phyloP scores from a whole-genome alignment of 1,140 invertebrate species.

The Pseudomyrmex gracilis region DNA sequence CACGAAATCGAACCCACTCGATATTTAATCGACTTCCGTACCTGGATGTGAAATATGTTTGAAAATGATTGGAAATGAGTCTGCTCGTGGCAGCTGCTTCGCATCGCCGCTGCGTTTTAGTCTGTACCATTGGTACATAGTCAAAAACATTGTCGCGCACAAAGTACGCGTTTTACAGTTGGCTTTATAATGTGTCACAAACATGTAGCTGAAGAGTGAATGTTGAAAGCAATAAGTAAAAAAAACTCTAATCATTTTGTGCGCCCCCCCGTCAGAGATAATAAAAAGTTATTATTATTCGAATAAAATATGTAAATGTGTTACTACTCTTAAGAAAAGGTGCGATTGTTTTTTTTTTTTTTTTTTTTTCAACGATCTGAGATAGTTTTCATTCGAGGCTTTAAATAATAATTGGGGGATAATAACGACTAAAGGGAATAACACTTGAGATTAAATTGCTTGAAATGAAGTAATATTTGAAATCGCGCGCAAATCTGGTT shows the following conservation, averaged over 20 bases:
- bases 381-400: too few species aligned
- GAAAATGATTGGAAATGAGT: constrained; percentile 73
- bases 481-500: too few species aligned
- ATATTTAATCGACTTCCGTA: constrained; percentile 69
- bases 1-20: constrained; percentile 52
- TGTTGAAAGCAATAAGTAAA: constrained; percentile 34
- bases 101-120: constrained; percentile 53
- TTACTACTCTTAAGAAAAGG: too few species aligned
- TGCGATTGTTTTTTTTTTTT: too few species aligned
- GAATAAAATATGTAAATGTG: too few species aligned
- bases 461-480: too few species aligned
- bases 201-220: constrained; percentile 16
- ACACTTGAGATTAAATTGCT: too few species aligned
- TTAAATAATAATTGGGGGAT: too few species aligned
- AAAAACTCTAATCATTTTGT: constrained; percentile 49
- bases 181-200: constrained; percentile 50
- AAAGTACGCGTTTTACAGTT: constrained; percentile 55
- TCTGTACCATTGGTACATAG: constrained; percentile 40
- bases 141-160: constrained; percentile 57
- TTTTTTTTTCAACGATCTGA: too few species aligned
- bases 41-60: constrained; percentile 55
- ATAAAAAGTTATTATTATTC: constrained; percentile 10
- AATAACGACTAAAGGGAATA: too few species aligned
- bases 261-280: neutral
- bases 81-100: constrained; percentile 65